These are phyloP conservation scores for Bradypodion pumilum DNA, from an alignment of 2,797 vertebrate genomes.

Conservation along the genomic window DNA sequence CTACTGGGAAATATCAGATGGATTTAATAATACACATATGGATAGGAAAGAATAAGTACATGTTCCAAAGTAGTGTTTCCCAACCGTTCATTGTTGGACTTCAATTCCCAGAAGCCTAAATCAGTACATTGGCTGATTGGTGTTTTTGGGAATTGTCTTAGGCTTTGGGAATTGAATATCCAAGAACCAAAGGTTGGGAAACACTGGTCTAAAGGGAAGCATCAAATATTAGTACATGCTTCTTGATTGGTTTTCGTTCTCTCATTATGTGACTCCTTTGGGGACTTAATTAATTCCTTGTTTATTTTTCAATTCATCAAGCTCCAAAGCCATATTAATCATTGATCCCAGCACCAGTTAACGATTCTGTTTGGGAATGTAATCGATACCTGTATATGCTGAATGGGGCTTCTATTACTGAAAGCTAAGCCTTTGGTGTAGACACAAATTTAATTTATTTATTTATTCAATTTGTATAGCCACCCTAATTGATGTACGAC, in stretches of 20 bases:
- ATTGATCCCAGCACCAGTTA: conserved; percentile 2
- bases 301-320: neutral
- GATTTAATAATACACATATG: no score
- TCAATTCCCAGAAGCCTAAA: no score
- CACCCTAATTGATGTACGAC: no score
- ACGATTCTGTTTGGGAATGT: conserved; percentile 4
- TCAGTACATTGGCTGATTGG: no score
- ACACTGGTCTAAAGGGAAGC: neutral
- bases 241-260: neutral
- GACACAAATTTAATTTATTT: no score
- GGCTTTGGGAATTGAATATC: no score
- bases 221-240: neutral
- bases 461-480: no score
- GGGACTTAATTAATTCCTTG: neutral
- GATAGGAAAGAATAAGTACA: neutral
- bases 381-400: conserved; percentile 6
- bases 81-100: no score
- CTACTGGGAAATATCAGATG: no score
- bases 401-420: neutral
- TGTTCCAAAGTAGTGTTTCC: no score
- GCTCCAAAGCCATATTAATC: neutral
- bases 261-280: neutral
- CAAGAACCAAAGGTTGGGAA: no score
- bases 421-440: neutral
- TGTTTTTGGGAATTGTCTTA: no score